A percentile compares a stretch with the other conserved stretches of the same genome.
phyloP scores from a whole-genome alignment of 2,888 invertebrate species.

The Tolmerus cingulatus region DNA sequence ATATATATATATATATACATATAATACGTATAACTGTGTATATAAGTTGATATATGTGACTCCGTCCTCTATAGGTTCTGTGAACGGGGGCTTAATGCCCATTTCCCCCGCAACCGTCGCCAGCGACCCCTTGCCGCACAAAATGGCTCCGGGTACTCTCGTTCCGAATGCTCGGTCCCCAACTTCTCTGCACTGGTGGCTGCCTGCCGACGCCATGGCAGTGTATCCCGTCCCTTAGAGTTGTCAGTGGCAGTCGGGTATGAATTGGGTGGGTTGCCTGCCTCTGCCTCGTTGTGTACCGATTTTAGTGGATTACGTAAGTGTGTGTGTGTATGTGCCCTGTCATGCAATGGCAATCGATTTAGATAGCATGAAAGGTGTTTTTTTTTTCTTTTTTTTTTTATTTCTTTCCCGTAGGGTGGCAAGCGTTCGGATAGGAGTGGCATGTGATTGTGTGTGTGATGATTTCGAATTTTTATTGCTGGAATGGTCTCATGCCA shows the following conservation, averaged over 20 bases:
- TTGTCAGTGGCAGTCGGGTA: not conserved
- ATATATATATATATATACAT: too few relatives aligned
- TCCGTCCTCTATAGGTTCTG: not conserved
- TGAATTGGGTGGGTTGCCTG: not conserved
- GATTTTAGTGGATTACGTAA: constrained; percentile 16
- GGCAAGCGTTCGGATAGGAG: constrained; percentile 23
- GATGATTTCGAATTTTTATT: constrained; percentile 23
- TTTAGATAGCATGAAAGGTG: constrained; percentile 40
- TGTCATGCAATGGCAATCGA: constrained; percentile 41
- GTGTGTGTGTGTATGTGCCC: constrained; percentile 17
- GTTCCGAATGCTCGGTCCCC: not conserved
- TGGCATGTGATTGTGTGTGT: not conserved
- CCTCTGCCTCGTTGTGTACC: not conserved
- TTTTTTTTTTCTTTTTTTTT: too few relatives aligned
- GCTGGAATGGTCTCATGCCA: constrained; percentile 14
- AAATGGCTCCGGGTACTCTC: not conserved
- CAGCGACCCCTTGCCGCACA: not conserved
- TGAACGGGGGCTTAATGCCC: not conserved
- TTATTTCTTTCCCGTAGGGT: too few relatives aligned
- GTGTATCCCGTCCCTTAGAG: not conserved
- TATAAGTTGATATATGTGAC: not conserved
- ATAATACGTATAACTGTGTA: not conserved
- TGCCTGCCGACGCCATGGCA: not conserved
- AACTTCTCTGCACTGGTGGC: not conserved
- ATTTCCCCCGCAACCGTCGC: not conserved